These are phyloP conservation scores for Lordiphosa clarofinis DNA, from an alignment of 1,140 invertebrate genomes.

Conservation along the genomic window DNA sequence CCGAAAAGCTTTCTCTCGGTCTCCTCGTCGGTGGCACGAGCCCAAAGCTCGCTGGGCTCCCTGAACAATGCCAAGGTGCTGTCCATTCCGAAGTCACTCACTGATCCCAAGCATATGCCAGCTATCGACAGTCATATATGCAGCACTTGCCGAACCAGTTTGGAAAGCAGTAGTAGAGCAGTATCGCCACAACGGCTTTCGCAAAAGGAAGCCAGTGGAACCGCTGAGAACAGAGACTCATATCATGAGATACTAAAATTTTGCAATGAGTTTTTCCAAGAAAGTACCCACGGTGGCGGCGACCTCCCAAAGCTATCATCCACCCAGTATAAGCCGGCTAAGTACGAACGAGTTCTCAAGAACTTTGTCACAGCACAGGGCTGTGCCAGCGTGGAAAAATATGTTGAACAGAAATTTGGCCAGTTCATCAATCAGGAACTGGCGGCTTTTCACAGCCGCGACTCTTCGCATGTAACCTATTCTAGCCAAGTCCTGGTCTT, in stretches of 20 bases:
- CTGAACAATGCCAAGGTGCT: conserved; percentile 50
- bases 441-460: conserved; percentile 21
- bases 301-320: conserved; percentile 26
- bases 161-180: conserved; percentile 1
- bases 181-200: background rate
- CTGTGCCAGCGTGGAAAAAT: conserved; percentile 36
- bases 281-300: conserved; percentile 19
- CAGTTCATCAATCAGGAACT: conserved; percentile 51
- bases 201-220: background rate
- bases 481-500: background rate
- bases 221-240: conserved; percentile 11
- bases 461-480: conserved; percentile 16
- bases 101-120: conserved; percentile 33
- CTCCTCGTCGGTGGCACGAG: conserved; percentile 55
- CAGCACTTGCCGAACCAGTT: conserved; percentile 39
- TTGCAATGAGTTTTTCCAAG: conserved; percentile 56
- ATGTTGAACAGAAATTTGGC: conserved; percentile 65
- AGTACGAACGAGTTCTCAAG: conserved; percentile 53
- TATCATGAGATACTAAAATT: conserved; percentile 55
- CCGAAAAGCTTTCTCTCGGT: conserved; percentile 50
- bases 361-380: conserved; percentile 55
- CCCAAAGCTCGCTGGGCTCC: conserved; percentile 54
- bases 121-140: conserved; percentile 34
- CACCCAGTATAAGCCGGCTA: conserved; percentile 45
- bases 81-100: conserved; percentile 48